Base-by-base conservation (phyloP, 1,140 invertebrate genomes). In the Tetramorium alpestre region DNA sequence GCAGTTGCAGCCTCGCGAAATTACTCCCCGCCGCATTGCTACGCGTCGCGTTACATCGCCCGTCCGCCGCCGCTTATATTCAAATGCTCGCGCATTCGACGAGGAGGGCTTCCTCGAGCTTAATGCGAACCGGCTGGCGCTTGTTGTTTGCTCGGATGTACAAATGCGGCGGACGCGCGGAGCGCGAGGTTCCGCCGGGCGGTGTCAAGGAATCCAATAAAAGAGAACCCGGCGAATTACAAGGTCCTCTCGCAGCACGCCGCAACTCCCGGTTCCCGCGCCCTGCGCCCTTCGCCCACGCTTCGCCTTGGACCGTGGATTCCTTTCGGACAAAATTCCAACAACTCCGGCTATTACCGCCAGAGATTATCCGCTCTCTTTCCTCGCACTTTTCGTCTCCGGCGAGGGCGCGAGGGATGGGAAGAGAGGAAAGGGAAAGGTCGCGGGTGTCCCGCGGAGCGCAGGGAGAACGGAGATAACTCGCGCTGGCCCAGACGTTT, bases 341-440 rank as follows among this genome's bases (percentile, higher is more conserved):
- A 86, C 87, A 72, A 65, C 56, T 69, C 22, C 25, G 73, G 41
- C 56, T 25, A 28, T 86, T 90, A 88, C 87, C 69, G 60, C 70
- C 22, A 56, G 85, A 78, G 88, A 90, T 90, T 90, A 90, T 85
- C 80, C 85, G 51, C 38, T 25, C 85, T 75, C 54, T 82, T 58
- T 49, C 54, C 18, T 44, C 51, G 49, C 64, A 22, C 67, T 82
- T 56, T 33, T 62, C 44, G 22, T 62, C 38, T 11, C 5, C 13
- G 11, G 25, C 3, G 25, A 28, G 1, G 10, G 33, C 18, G n/a
- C 3, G 51, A n/a, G 38, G 18, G n/a, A 3, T 33, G 2, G 28
- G 13, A 10, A 44, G 18, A 18, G 38, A 25, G 13, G 33, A 13
- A 2, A 2, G 22, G 16, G 5, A 47, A 28, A 28, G 56, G 22